Evolutionary conservation across 2,888 invertebrate species (phyloP).

Genomic region (Ischnura elegans): DNA sequence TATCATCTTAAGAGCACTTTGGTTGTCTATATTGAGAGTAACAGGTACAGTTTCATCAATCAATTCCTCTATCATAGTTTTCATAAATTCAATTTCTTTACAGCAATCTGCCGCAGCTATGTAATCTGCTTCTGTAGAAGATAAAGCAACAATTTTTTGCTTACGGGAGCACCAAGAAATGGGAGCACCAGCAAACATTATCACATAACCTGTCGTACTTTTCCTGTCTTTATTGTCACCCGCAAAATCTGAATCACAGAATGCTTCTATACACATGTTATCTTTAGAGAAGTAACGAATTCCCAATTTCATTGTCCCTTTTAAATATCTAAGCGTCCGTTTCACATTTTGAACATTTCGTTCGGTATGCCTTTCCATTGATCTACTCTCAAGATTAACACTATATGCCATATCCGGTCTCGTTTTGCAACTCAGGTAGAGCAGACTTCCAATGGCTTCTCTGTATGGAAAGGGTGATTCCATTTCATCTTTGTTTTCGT

Average conservation of each 20-base stretch:
- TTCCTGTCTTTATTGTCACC: not conserved
- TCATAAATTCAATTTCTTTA: too few relatives aligned
- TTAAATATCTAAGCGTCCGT: not conserved
- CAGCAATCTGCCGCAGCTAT: too few relatives aligned
- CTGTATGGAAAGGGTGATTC: not conserved
- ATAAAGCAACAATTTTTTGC: conserved; percentile 1
- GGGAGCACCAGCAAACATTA: not conserved
- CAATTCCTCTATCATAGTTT: too few relatives aligned
- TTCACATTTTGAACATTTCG: not conserved
- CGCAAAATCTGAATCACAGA: not conserved
- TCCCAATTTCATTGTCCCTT: not conserved
- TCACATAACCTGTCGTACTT: not conserved
- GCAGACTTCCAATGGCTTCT: not conserved
- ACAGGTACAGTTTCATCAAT: too few relatives aligned
- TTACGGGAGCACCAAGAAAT: not conserved
- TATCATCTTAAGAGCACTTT: too few relatives aligned
- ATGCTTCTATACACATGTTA: not conserved
- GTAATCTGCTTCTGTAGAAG: too few relatives aligned
- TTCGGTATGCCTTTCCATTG: not conserved
- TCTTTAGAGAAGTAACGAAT: not conserved
- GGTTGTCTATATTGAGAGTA: too few relatives aligned
- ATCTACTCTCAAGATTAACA: not conserved
- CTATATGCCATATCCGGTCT: not conserved
- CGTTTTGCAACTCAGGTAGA: not conserved
- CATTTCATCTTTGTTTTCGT: not conserved